These are phyloP conservation scores for Macrotrachela quadricornifera DNA, from an alignment of 1,140 invertebrate species.

Conservation along the genomic window DNA sequence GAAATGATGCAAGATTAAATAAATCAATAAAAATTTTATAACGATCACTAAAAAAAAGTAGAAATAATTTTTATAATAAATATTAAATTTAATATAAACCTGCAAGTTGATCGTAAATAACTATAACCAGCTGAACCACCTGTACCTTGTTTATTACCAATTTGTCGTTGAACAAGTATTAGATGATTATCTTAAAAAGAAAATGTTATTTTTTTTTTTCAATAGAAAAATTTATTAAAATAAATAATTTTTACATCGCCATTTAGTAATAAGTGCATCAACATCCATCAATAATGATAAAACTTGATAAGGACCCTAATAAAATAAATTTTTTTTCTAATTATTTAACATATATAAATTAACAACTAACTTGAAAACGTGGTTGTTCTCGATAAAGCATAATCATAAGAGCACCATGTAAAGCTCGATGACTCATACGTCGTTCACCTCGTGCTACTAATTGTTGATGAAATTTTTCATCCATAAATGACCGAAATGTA, in stretches of 20 bases:
- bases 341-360: no score
- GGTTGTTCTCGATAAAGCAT: constrained; percentile 86
- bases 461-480: constrained; percentile 53
- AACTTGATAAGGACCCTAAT: constrained; percentile 61
- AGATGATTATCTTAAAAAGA: constrained; percentile 72
- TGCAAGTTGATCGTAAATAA: constrained; percentile 85
- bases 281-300: constrained; percentile 84
- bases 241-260: constrained; percentile 64
- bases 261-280: constrained; percentile 92
- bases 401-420: constrained; percentile 90
- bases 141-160: constrained; percentile 82
- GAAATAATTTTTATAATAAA: constrained; percentile 6
- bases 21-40: constrained; percentile 96
- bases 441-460: constrained; percentile 43
- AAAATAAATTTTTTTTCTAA: no score
- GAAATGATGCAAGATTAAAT: constrained; percentile 84
- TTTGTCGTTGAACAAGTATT: constrained; percentile 95
- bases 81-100: constrained; percentile 36
- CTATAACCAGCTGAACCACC: constrained; percentile 94
- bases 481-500: constrained; percentile 69
- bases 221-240: no score
- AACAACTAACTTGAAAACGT: constrained; percentile 49
- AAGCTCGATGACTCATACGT: constrained; percentile 61
- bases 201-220: neutral
- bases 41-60: constrained; percentile 52